Base-by-base conservation (phyloP, 2,797 vertebrate species). In the Botia almorhae region DNA sequence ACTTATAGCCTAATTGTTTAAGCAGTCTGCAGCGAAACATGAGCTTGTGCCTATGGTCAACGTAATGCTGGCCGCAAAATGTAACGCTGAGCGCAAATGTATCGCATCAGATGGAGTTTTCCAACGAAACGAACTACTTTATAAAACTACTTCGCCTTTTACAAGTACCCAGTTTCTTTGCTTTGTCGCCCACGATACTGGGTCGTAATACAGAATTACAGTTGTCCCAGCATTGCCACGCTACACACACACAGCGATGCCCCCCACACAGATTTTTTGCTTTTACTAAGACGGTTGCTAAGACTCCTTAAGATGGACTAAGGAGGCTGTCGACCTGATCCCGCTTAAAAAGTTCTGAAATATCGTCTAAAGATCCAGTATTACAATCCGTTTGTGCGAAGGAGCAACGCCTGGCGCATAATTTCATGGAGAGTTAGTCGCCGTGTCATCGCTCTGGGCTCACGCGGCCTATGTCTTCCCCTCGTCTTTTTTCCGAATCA, bases 391-490 rank as follows among this genome's bases (percentile, higher is more conserved):
- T 80, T 51, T 60, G 56, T 79, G 50, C 58, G 61, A 71, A 61
- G 56, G 68, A 67, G 68, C 68, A 77, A 73, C 84, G 81, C 81
- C 77, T 83, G 84, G 84, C 75, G 82, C 79, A 78, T 74, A 80
- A 84, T 85, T 84, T 89, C 87, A 89, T 77, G 85, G 72, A 76
- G 88, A 86, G 83, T 84, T 85, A 73, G 58, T 80, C 65, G 80
- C 65, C 73, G 78, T 83, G 85, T 56, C 85, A 82, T 83, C 76
- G 67, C 75, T 70, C 79, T 74, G 46, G 61, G 71, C 81, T 81
- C 65, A 70, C 78, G 78, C 50, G 36, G 84, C 53, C 69, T 74
- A 55, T 81, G 77, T 72, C 74, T 74, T 69, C 56, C 65, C 65
- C 43, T 56, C 56, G 46, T 73, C 69, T 72, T 58, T 61, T 74